Base-by-base conservation (phyloP, 2,113 vertebrate genomes). In the Rallus limicola region DNA sequence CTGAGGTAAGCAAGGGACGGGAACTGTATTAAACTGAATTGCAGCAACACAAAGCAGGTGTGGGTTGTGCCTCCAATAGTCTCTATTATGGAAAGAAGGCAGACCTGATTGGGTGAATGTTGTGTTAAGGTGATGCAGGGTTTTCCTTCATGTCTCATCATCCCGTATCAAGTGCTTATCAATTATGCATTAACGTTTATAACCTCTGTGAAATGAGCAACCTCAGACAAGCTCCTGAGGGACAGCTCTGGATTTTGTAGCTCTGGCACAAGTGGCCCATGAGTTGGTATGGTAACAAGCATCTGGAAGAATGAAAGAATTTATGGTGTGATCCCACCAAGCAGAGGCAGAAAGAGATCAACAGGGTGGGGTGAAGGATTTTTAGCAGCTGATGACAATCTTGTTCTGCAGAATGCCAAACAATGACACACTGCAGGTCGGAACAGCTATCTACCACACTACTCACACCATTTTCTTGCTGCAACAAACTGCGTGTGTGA, bases 121-220 rank as follows among this genome's bases (percentile, higher is more conserved):
- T 68, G 16, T 42, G 26, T 62, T 86, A 84, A 84, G 63, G 76
- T 67, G 28, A 78, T 46, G 25, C 16, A 53, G 15, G 9, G 18
- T 5, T 81, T 88, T 80, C 84, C 64, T 84, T 92, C 40, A 28
- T 8, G 5, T 83, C 69, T 75, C 11, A 1, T 63, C 72, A 78
- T 70, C n/a, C 63, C 28, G 5, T 28, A 75, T 46, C 46, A 70
- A 86, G 52, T 14, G 4, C 16, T 80, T 59, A 92, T 67, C 55
- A 74, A 77, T n/a, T 19, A 44, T 4, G 5, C n/a, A 36, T 82
- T 69, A 70, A 86, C 60, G 78, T 95, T 31, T 33, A 38, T n/a
- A 82, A 65, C 42, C 28, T 56, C 65, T 79, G 62, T 63, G 65
- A 94, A 91, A 87, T 21, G 9, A 94, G 29, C 56, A 90, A 60